Base-by-base conservation (phyloP, 2,888 invertebrate genomes). In the Aporophyla nigra region DNA sequence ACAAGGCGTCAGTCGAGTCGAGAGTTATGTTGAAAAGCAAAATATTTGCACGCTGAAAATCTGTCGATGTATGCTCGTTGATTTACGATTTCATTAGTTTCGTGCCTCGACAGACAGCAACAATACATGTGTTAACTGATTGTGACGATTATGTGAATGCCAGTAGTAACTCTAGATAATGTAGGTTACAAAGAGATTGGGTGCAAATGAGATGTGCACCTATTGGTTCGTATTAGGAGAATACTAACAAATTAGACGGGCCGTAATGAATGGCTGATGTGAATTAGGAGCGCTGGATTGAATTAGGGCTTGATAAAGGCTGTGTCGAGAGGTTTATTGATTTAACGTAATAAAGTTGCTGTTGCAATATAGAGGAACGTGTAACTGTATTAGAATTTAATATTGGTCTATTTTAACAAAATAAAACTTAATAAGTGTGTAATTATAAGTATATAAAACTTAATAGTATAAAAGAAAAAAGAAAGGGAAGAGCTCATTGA, bases 1-100 rank as follows among this genome's bases (percentile, higher is more conserved):
- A 94, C 93, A 93, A 92, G 91, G 89, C 90, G 86, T 87, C 91
- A 87, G 90, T 90, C 79, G 89, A 89, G 88, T 89, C 87, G 88
- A 85, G 91, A 91, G 92, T 92, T 91, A 92, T 91, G 92, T 92
- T 91, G 92, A 88, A 93, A 92, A 91, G 92, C 89, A 92, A 92
- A 93, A 94, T 93, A 92, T 93, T 93, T 92, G 87, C 89, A 87
- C 89, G 88, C 88, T 90, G 92, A 88, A 92, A 93, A 93, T 93
- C 93, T 93, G 94, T 95, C 94, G 93, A 94, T 93, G 93, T 92
- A 91, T 90, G 91, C 91, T 87, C 91, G 94, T 95, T 95, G 95
- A 96, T 95, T 95, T 95, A 96, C 93, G 94, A 94, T 95, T 95
- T 95, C 95, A 95, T 95, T 95, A 95, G 93, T 93, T 92, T 91